Percentiles rank a stretch among this genome's conserved stretches.
Conservation (phyloP, 2,113 vertebrate genomes). For the Parotia lawesii region DNA sequence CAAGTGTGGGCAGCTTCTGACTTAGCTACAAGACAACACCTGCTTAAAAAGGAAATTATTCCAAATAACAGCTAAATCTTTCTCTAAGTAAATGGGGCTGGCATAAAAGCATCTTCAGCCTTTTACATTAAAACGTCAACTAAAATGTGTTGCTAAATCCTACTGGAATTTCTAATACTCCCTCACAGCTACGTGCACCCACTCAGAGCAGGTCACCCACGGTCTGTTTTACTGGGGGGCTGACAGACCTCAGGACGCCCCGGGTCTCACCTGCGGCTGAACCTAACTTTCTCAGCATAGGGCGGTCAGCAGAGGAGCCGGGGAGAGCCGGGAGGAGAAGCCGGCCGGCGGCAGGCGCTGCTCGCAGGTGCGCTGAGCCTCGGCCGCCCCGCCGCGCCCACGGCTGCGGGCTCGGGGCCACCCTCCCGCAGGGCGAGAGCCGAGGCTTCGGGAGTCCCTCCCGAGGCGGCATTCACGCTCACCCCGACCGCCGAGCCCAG, state of each 20-base stretch:
- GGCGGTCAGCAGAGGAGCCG: not conserved
- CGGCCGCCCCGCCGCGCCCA: not conserved
- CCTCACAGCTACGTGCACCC: rapidly evolving
- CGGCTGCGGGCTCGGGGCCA: not conserved
- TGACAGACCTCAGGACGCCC: not conserved
- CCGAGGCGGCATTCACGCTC: not conserved
- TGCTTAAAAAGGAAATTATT: not conserved
- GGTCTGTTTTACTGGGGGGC: not conserved
- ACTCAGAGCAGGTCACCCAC: not conserved
- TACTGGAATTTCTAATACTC: not conserved
- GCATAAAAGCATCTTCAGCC: not conserved
- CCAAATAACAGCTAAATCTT: not conserved
- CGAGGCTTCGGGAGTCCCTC: rapidly evolving
- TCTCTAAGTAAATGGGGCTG: not conserved
- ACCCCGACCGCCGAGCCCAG: too few species aligned
- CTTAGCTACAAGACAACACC: not conserved
- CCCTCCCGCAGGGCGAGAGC: not conserved
- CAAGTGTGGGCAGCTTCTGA: not conserved
- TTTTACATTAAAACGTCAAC: not conserved
- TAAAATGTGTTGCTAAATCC: not conserved
- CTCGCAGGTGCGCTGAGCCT: not conserved
- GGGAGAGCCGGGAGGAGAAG: not conserved
- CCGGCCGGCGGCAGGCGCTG: not conserved
- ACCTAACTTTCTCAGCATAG: not conserved
- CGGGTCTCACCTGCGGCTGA: not conserved